Percentiles rank a stretch among this genome's conserved stretches.
Evolutionary conservation across 1,140 invertebrate species (phyloP).

Genomic region (Lucilia cuprina): DNA sequence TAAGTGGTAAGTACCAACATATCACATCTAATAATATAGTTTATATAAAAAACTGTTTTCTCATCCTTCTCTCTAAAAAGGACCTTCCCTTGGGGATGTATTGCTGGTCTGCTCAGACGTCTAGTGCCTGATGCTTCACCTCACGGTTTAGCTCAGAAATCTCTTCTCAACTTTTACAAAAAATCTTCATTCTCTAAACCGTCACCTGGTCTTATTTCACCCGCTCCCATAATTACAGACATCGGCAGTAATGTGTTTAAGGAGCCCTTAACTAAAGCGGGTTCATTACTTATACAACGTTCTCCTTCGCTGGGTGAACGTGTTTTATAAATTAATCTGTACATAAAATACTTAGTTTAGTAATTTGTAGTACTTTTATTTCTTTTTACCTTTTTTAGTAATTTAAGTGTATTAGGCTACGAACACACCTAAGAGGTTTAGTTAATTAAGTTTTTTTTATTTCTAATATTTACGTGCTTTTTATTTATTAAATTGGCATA

Average conservation of each 20-base stretch:
- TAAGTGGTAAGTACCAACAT: constrained; percentile 70
- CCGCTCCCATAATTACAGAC: neutral
- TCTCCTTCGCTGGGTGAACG: constrained; percentile 60
- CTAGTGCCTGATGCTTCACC: constrained; percentile 72
- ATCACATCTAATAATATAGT: too few species aligned
- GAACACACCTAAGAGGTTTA: constrained; percentile 21
- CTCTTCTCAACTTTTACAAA: constrained; percentile 5
- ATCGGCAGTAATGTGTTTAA: constrained; percentile 37
- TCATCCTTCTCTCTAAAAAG: constrained; percentile 63
- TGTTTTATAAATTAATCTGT: constrained; percentile 39
- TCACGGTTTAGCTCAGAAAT: constrained; percentile 44
- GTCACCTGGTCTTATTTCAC: constrained; percentile 38
- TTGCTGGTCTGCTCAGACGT: constrained; percentile 69
- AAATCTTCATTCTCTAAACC: neutral
- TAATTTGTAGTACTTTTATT: constrained; percentile 47
- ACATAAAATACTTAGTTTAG: neutral
- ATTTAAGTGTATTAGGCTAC: neutral
- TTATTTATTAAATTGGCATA: constrained; percentile 29
- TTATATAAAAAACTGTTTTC: neutral
- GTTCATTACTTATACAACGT: constrained; percentile 58
- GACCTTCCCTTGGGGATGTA: constrained; percentile 73
- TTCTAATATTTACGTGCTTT: constrained; percentile 26
- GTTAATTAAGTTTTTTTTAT: constrained; percentile 18
- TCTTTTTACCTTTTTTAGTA: constrained; percentile 44
- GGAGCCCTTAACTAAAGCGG: constrained; percentile 52